Base-by-base conservation (phyloP, 2,797 vertebrate species). In the Linurgus olivaceus region DNA sequence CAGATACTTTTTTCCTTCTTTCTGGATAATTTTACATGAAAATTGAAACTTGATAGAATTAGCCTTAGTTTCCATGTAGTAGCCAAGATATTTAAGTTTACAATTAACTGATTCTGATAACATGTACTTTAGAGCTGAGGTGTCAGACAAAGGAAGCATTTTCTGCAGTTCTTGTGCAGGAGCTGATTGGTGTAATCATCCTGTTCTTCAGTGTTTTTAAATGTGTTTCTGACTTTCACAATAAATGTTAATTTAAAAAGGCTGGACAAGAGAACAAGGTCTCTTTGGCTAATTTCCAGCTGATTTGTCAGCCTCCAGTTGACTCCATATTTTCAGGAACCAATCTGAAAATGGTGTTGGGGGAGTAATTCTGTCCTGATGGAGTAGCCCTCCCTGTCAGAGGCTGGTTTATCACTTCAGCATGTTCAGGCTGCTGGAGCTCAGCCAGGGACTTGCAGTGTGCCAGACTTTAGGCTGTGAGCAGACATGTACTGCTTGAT, bases 341-440 rank as follows among this genome's bases (percentile, higher is more conserved):
- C 68, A 73, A 62, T 91, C 82, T 88, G 79, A 26, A 66, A 84
- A 63, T 66, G 33, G 44, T 73, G 55, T 2, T 79, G 79, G 50
- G 84, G 87, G 87, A 93, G 66, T 75, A 15, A 47, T 74, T 86
- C 33, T 70, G 73, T 54, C 70, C 35, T 13, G 67, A 19, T 52
- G 86, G 92, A 80, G 33, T 66, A 78, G 79, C 76, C 78, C 47
- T 78, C 68, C 45, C 66, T 86, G 65, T 84, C 88, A 90, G 88
- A 16, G 73, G 62, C 86, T 95, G 89, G 37, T 87, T 94, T 91
- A 91, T 88, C 93, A 55, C 87, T 90, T 74, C 57, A 62, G 51
- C 6, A 2, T 50, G 54, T 50, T 96, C 29, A 4, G 25, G 47
- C 51, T 90, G 63, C 65, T 94, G 93, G 95, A 94, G 47, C 29